phyloP scores from a whole-genome alignment of 1,140 invertebrate genomes.

The Cyclina sinensis region DNA sequence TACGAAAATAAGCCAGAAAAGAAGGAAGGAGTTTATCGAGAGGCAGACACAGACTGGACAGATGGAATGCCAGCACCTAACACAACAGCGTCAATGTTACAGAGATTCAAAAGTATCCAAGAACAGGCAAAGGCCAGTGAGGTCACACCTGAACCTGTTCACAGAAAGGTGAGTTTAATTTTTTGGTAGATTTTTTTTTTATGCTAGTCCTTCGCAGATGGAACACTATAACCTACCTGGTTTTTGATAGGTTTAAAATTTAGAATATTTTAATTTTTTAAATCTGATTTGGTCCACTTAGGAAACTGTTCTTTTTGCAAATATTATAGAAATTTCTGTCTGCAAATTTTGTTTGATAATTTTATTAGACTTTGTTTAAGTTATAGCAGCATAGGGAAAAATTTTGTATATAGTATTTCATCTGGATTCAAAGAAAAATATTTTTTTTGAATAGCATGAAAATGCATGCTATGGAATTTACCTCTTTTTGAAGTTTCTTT shows the following conservation, averaged over 20 bases:
- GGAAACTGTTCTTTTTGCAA: no score
- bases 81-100: slow-evolving; percentile 80
- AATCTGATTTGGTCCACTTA: neutral
- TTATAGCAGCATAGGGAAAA: neutral
- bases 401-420: slow-evolving; percentile 9
- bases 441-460: neutral
- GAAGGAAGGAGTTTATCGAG: slow-evolving; percentile 73
- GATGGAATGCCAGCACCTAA: slow-evolving; percentile 80
- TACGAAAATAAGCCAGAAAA: slow-evolving; percentile 79
- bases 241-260: no score
- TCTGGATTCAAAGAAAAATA: neutral
- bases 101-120: slow-evolving; percentile 81
- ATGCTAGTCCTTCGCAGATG: neutral
- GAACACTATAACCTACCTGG: no score
- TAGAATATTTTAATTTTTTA: no score
- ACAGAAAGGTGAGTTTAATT: slow-evolving; percentile 76
- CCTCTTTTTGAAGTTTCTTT: neutral
- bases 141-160: slow-evolving; percentile 74
- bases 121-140: slow-evolving; percentile 77
- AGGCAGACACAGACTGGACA: slow-evolving; percentile 79
- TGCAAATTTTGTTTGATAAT: neutral
- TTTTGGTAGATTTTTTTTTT: neutral
- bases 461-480: neutral
- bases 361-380: no score
- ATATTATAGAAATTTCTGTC: neutral